These are phyloP conservation scores for Conopomorpha cramerella DNA, from an alignment of 1,140 invertebrate species.

Conservation along the genomic window DNA sequence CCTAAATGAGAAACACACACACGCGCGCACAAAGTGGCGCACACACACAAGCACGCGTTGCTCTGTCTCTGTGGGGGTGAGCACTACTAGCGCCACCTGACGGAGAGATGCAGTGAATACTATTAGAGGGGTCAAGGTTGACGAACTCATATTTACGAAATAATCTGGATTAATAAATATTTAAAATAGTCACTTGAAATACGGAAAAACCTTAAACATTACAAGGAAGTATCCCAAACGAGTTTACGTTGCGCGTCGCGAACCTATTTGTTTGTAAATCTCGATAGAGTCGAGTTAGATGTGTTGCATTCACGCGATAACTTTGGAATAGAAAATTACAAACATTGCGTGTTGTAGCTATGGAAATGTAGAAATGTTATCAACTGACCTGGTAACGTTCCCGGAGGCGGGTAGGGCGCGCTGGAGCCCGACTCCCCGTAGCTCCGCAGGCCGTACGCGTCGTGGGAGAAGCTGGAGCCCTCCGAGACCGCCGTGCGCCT, in stretches of 20 bases:
- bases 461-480: conserved; percentile 70
- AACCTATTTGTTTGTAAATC: conserved; percentile 41
- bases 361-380: too few relatives aligned
- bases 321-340: conserved; percentile 31
- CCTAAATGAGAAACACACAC: conserved; percentile 7
- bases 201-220: too few relatives aligned
- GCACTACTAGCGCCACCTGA: conserved; percentile 51
- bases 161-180: too few relatives aligned
- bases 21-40: conserved; percentile 19
- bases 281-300: conserved; percentile 20
- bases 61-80: too few relatives aligned
- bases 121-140: conserved; percentile 32
- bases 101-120: conserved; percentile 16
- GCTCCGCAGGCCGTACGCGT: conserved; percentile 76
- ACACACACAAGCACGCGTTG: conserved; percentile 18
- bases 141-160: too few relatives aligned
- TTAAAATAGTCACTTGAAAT: too few relatives aligned
- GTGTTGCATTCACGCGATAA: conserved; percentile 32
- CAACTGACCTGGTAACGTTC: conserved; percentile 59
- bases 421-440: conserved; percentile 77
- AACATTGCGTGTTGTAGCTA: conserved; percentile 21
- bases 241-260: conserved; percentile 3
- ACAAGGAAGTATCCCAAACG: not conserved
- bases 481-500: conserved; percentile 71
- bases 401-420: conserved; percentile 79